These are phyloP conservation scores for Heliconius nattereri DNA, from an alignment of 1,140 invertebrate species.

Conservation along the genomic window DNA sequence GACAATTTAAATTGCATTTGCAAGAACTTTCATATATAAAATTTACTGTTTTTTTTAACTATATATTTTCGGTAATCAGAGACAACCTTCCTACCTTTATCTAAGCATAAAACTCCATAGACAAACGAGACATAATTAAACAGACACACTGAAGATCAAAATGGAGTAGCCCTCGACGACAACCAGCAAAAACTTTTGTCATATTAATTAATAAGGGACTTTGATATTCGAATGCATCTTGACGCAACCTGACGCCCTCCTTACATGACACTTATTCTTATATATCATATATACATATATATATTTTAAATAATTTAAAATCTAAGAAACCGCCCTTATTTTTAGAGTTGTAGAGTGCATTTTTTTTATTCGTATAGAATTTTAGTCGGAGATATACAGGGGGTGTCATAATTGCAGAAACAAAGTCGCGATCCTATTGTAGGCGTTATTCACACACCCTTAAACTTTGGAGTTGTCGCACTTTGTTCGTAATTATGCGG, in stretches of 20 bases:
- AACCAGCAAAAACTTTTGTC: slow-evolving; percentile 38
- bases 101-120: neutral
- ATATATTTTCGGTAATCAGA: too few species aligned
- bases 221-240: slow-evolving; percentile 42
- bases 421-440: slow-evolving; percentile 77
- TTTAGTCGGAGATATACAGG: slow-evolving; percentile 59
- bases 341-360: slow-evolving; percentile 33
- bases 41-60: too few species aligned
- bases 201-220: slow-evolving; percentile 41
- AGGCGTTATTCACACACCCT: slow-evolving; percentile 70
- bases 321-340: neutral
- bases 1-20: too few species aligned
- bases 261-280: slow-evolving; percentile 53
- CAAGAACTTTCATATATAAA: too few species aligned
- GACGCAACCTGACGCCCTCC: slow-evolving; percentile 48
- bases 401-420: slow-evolving; percentile 78
- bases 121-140: neutral
- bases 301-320: slow-evolving; percentile 32
- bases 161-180: slow-evolving; percentile 8
- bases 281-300: slow-evolving; percentile 26
- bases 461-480: slow-evolving; percentile 71
- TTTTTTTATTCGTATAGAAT: slow-evolving; percentile 4
- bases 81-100: too few species aligned
- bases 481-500: slow-evolving; percentile 74
- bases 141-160: slow-evolving; percentile 14